Percentiles rank a stretch among this genome's conserved stretches.
phyloP scores from a whole-genome alignment of 1,140 invertebrate genomes.

The Neodiprion fabricii region DNA sequence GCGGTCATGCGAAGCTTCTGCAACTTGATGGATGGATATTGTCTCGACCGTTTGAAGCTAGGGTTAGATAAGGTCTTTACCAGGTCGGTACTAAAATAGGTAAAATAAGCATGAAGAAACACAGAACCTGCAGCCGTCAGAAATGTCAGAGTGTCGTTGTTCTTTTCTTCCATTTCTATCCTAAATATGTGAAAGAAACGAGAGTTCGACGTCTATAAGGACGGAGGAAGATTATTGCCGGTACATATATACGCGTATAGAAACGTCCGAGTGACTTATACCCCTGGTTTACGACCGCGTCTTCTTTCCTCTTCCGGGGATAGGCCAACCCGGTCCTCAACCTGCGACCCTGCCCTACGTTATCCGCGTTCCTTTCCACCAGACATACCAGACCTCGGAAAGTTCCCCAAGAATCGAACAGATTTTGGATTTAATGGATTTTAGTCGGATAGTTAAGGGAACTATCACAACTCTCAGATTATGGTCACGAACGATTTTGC shows the following conservation, averaged over 20 bases:
- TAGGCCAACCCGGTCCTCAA: background rate
- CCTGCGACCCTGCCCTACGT: background rate
- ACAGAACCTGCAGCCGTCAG: background rate
- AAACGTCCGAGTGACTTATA: background rate
- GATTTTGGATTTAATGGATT: background rate
- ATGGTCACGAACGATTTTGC: too few species aligned
- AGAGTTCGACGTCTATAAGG: too few species aligned
- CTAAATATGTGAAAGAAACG: background rate
- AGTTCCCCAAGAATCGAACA: background rate
- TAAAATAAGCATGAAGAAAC: background rate
- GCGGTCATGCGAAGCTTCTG: too few species aligned
- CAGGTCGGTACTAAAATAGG: background rate
- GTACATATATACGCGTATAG: background rate
- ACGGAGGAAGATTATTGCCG: too few species aligned
- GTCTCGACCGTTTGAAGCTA: constrained; percentile 3
- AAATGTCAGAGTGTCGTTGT: background rate
- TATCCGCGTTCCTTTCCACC: background rate
- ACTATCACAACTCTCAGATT: background rate
- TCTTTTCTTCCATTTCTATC: background rate
- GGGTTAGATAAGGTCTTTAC: background rate
- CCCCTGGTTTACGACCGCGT: background rate
- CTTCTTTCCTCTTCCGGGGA: background rate
- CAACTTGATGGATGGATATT: background rate
- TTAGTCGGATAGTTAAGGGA: background rate
- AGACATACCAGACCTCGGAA: background rate